Percentiles rank a stretch among this genome's conserved stretches.
These are phyloP conservation scores for Galaxias olidus DNA, from an alignment of 2,797 vertebrate genomes.

Conservation along the genomic window DNA sequence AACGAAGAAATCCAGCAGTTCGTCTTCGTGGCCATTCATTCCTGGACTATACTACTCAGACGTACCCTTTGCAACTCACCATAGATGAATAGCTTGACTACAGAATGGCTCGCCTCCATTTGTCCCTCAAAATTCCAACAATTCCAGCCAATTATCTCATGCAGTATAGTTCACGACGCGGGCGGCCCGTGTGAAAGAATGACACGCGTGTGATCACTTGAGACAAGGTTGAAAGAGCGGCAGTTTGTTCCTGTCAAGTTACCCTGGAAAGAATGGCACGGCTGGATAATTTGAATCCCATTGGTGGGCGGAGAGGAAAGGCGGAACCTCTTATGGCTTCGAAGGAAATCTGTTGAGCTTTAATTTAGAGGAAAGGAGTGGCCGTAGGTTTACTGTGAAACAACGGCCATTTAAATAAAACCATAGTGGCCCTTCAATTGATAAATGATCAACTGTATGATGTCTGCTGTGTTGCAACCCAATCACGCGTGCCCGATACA, in stretches of 20 bases:
- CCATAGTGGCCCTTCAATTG: too few relatives aligned
- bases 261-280: neutral
- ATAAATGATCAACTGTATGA: too few relatives aligned
- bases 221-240: neutral
- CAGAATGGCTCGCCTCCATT: constrained; percentile 26
- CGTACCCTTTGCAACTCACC: constrained; percentile 17
- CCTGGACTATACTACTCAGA: constrained; percentile 2
- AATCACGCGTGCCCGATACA: neutral
- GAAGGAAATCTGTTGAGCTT: too few relatives aligned
- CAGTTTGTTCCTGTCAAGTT: neutral
- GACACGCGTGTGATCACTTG: neutral
- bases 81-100: constrained; percentile 32
- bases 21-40: neutral
- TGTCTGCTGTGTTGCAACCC: too few relatives aligned
- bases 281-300: neutral
- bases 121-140: constrained; percentile 28
- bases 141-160: constrained; percentile 25
- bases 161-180: neutral
- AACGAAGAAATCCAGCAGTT: too few relatives aligned
- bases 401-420: too few relatives aligned
- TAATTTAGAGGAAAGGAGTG: too few relatives aligned
- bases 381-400: too few relatives aligned
- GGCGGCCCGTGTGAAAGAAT: neutral
- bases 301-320: neutral
- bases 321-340: neutral